A percentile compares a stretch with the other conserved stretches of the same genome.
These are phyloP conservation scores for Scaptomyza polygonia DNA, from an alignment of 2,888 invertebrate genomes.

Conservation along the genomic window DNA sequence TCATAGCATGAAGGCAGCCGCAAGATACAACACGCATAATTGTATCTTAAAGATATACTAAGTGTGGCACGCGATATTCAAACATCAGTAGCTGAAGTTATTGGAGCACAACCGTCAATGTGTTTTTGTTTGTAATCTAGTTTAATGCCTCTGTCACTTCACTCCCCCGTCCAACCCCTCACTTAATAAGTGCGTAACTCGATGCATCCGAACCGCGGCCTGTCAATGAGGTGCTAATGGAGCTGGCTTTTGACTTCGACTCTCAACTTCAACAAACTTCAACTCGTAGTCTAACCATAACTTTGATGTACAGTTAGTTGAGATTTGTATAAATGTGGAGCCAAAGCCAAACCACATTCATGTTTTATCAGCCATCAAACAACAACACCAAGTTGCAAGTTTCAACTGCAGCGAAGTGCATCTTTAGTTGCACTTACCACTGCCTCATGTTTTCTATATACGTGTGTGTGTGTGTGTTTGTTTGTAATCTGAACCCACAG, in stretches of 20 bases:
- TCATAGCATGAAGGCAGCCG: conserved; percentile 51
- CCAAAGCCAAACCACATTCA: conserved; percentile 44
- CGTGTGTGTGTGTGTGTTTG: conserved; percentile 1
- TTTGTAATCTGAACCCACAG: conserved; percentile 52
- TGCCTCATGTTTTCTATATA: not conserved
- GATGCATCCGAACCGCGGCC: conserved; percentile 41
- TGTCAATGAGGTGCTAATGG: conserved; percentile 79
- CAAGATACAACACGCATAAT: conserved; percentile 44
- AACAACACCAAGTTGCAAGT: conserved; percentile 6
- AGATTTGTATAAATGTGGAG: conserved; percentile 11
- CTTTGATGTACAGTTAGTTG: conserved; percentile 59
- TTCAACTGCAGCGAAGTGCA: conserved; percentile 22
- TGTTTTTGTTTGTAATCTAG: conserved; percentile 33
- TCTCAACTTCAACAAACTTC: conserved; percentile 4
- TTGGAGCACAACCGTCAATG: conserved; percentile 62
- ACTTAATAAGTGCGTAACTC: conserved; percentile 56
- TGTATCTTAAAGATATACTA: conserved; percentile 56
- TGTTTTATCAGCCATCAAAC: conserved; percentile 46
- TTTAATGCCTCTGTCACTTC: conserved; percentile 25
- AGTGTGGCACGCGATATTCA: conserved; percentile 67
- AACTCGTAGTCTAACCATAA: conserved; percentile 28
- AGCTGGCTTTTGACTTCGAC: conserved; percentile 47
- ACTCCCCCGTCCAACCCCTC: not conserved
- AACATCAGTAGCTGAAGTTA: conserved; percentile 23
- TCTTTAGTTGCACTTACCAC: conserved; percentile 47